Percentiles rank a stretch among this genome's conserved stretches.
phyloP scores from a whole-genome alignment of 2,888 invertebrate genomes.

The Acanthosepion pharaonis region DNA sequence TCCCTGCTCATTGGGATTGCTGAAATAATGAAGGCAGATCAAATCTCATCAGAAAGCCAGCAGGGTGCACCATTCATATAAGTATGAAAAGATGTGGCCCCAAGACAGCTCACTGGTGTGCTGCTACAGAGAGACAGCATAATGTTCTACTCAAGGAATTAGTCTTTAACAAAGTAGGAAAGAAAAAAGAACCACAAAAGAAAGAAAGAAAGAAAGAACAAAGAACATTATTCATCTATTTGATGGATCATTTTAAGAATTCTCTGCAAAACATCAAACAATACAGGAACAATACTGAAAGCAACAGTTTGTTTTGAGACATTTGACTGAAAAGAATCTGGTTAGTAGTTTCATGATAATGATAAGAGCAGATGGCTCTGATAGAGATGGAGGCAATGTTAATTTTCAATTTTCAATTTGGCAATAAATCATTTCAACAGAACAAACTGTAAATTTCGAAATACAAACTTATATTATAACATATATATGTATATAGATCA shows the following conservation, averaged over 20 bases:
- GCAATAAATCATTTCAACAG: too few species aligned
- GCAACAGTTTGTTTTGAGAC: slow-evolving; percentile 13
- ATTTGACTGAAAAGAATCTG: not conserved
- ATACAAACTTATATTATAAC: too few species aligned
- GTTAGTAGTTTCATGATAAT: not conserved
- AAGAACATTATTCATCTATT: not conserved
- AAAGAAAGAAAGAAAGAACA: not conserved
- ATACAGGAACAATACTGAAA: not conserved
- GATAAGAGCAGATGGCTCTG: not conserved
- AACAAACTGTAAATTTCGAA: too few species aligned
- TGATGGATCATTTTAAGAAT: not conserved
- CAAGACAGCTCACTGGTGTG: slow-evolving; percentile 11
- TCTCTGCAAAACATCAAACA: not conserved
- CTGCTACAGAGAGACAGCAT: not conserved
- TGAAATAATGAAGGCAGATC: slow-evolving; percentile 21
- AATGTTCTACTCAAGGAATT: slow-evolving; percentile 33
- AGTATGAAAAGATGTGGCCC: slow-evolving; percentile 13
- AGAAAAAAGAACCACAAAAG: not conserved
- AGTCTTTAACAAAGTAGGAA: not conserved
- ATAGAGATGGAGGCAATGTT: not conserved
- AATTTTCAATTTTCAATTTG: not conserved
- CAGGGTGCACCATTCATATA: slow-evolving; percentile 33
- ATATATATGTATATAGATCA: too few species aligned
- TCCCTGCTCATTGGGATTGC: slow-evolving; percentile 22
- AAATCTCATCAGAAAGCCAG: slow-evolving; percentile 33